Percentiles rank a stretch among this genome's conserved stretches.
These are phyloP conservation scores for Invenusta paracnida DNA, from an alignment of 2,888 invertebrate genomes.

Conservation along the genomic window DNA sequence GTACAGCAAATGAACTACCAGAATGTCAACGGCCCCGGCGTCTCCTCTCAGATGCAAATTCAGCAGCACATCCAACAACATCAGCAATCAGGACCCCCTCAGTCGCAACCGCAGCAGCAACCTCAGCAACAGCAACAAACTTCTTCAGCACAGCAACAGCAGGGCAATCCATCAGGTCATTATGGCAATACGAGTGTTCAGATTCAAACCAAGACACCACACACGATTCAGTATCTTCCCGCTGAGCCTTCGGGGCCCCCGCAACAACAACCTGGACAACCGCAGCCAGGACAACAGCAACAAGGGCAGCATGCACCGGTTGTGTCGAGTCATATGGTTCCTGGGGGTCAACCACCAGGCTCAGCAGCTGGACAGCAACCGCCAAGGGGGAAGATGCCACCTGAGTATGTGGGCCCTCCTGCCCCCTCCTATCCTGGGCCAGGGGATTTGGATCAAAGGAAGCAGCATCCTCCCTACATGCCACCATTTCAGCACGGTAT, in stretches of 20 bases:
- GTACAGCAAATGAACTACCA: conserved; percentile 44
- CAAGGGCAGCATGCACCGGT: too few relatives aligned
- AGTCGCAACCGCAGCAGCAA: not conserved
- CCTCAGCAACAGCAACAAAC: not conserved
- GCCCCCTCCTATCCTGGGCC: not conserved
- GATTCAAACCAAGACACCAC: conserved; percentile 91
- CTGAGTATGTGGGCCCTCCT: not conserved
- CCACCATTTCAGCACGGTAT: not conserved
- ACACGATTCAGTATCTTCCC: conserved; percentile 94
- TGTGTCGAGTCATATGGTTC: too few relatives aligned
- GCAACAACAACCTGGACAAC: not conserved
- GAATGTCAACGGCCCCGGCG: conserved; percentile 34
- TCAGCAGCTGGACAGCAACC: not conserved
- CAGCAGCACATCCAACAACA: conserved; percentile 26
- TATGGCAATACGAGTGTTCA: conserved; percentile 72
- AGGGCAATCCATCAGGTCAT: not conserved
- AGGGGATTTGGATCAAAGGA: not conserved
- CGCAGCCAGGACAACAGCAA: not conserved
- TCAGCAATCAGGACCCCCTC: not conserved
- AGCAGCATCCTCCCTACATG: conserved; percentile 20
- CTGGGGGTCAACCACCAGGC: not conserved
- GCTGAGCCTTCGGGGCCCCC: conserved; percentile 69
- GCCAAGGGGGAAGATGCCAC: not conserved
- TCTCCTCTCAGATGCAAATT: conserved; percentile 40
- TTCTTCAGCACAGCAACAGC: not conserved